phyloP scores from a whole-genome alignment of 2,888 invertebrate genomes.

The Dasypolia templi region DNA sequence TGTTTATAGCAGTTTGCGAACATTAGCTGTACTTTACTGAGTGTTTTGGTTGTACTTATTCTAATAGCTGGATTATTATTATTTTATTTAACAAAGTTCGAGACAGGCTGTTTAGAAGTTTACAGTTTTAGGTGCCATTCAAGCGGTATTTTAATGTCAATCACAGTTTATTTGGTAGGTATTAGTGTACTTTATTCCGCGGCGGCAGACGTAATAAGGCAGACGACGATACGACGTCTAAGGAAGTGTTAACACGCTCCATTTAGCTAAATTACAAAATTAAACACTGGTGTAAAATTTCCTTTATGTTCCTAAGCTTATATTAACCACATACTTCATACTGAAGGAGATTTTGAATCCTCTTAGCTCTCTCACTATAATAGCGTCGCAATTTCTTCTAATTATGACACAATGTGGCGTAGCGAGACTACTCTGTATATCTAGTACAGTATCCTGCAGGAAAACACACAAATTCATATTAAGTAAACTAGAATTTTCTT shows the following conservation, averaged over 20 bases:
- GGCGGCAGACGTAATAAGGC: background rate
- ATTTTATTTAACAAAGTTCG: constrained; percentile 39
- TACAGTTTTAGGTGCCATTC: constrained; percentile 2
- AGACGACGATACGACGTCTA: constrained; percentile 8
- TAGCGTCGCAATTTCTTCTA: constrained; percentile 65
- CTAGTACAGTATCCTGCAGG: constrained; percentile 50
- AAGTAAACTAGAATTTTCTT: constrained; percentile 41
- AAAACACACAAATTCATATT: constrained; percentile 57
- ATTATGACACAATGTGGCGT: constrained; percentile 64
- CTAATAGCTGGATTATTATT: constrained; percentile 45
- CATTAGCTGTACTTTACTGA: constrained; percentile 30
- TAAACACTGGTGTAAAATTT: constrained; percentile 44
- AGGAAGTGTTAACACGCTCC: constrained; percentile 9
- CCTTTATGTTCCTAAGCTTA: constrained; percentile 36
- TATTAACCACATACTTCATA: constrained; percentile 58
- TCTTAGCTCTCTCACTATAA: constrained; percentile 63
- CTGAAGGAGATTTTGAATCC: constrained; percentile 62
- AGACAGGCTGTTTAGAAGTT: constrained; percentile 11
- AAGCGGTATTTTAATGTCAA: constrained; percentile 29
- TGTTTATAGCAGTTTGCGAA: constrained; percentile 58
- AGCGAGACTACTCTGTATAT: constrained; percentile 62
- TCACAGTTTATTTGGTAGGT: constrained; percentile 22
- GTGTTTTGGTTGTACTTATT: constrained; percentile 42
- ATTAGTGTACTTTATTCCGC: constrained; percentile 1
- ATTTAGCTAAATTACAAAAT: constrained; percentile 41